These are phyloP conservation scores for Oxyura jamaicensis DNA, from an alignment of 2,113 vertebrate genomes.

Conservation along the genomic window DNA sequence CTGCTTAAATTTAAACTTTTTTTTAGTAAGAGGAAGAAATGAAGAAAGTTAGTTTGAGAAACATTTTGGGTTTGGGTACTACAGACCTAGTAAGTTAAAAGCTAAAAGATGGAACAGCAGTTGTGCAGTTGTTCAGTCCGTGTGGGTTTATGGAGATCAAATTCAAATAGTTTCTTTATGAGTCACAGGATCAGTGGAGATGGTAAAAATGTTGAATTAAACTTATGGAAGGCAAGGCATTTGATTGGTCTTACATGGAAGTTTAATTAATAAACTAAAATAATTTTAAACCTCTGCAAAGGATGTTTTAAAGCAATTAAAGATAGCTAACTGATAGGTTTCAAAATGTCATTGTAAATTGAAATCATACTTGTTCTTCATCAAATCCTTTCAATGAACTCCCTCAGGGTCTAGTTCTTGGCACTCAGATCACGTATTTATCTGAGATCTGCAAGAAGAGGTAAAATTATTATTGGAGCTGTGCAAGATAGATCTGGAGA, in stretches of 20 bases:
- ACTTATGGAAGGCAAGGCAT: background rate
- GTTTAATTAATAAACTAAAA: conserved; percentile 30
- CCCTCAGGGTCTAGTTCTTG: background rate
- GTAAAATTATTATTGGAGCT: background rate
- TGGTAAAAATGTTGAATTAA: background rate
- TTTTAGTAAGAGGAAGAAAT: background rate
- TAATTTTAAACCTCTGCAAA: conserved; percentile 16
- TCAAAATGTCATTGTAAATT: conserved; percentile 32
- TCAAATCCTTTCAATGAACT: conserved; percentile 8
- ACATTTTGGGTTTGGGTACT: background rate
- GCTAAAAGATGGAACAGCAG: background rate
- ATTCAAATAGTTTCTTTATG: conserved; percentile 14
- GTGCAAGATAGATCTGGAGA: background rate
- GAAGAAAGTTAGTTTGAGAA: background rate
- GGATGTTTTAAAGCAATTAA: conserved; percentile 17
- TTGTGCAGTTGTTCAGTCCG: background rate
- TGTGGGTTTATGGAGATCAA: background rate
- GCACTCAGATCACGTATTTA: background rate
- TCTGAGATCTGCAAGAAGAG: background rate
- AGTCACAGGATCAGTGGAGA: background rate
- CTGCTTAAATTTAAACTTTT: background rate
- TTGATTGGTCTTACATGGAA: conserved; percentile 22
- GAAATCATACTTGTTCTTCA: background rate
- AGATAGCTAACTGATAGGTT: conserved; percentile 12
- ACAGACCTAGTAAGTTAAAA: background rate